A percentile compares a stretch with the other conserved stretches of the same genome.
Conservation (phyloP, 2,797 vertebrate species). For the Parauchenoglanis ngamensis region DNA sequence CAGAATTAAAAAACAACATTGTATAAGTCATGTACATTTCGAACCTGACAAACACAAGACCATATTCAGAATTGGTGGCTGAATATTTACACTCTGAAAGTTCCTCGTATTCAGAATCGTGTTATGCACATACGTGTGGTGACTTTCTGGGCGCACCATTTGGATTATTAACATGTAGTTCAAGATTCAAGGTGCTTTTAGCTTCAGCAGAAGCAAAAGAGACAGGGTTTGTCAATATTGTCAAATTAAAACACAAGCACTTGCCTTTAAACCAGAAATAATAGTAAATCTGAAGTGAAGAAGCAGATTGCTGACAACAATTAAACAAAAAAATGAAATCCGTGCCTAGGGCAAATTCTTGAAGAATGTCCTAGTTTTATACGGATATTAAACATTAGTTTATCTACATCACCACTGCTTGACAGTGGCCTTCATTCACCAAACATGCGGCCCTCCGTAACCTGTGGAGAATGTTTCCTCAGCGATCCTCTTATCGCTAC, state of each 20-base stretch:
- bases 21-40: not conserved
- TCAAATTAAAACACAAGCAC: not conserved
- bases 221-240: not conserved
- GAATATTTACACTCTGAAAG: not conserved
- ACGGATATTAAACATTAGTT: not conserved
- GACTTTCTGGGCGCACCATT: not conserved
- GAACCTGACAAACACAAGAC: not conserved
- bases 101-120: not conserved
- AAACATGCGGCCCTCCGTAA: not conserved
- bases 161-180: not conserved
- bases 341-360: too few relatives aligned
- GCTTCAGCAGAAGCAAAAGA: not conserved
- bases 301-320: not conserved
- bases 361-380: not conserved
- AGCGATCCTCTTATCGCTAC: not conserved
- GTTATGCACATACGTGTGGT: not conserved
- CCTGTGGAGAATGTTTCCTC: not conserved
- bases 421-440: not conserved
- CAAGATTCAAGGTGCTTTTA: not conserved
- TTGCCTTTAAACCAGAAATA: not conserved
- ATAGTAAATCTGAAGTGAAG: not conserved
- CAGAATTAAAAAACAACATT: not conserved
- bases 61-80: not conserved
- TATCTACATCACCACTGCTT: not conserved
- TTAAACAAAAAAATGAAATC: not conserved